phyloP scores from a whole-genome alignment of 64 coral and sea anemone genomes.

The Astreopora myriophthalma region DNA sequence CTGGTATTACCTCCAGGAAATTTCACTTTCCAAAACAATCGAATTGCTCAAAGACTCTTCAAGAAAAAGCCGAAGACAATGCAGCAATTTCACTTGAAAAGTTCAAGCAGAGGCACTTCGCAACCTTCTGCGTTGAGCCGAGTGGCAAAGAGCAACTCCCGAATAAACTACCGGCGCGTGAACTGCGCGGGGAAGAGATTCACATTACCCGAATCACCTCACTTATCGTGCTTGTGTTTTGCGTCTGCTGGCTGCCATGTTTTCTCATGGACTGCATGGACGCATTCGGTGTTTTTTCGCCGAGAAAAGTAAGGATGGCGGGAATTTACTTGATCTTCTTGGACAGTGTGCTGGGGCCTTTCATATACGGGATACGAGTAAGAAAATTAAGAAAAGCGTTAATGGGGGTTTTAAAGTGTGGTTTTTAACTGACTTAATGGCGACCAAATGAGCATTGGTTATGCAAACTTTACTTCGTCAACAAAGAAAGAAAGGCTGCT shows the following conservation, averaged over 20 bases:
- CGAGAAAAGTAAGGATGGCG: constrained; percentile 22
- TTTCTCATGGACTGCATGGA: constrained; percentile 58
- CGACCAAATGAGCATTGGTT: neutral
- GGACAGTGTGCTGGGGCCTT: constrained; percentile 44
- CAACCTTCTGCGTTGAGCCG: neutral
- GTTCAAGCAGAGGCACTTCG: neutral
- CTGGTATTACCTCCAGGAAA: neutral
- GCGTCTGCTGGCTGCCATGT: constrained; percentile 63
- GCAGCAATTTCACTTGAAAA: neutral
- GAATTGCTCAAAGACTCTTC: neutral
- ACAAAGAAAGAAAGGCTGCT: no score
- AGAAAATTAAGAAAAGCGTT: constrained; percentile 33
- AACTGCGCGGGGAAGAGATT: constrained; percentile 56
- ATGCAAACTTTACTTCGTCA: no score
- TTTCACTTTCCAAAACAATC: neutral
- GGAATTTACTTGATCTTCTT: constrained; percentile 61
- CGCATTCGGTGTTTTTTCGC: neutral
- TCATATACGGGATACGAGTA: constrained; percentile 50
- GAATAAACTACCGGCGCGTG: neutral
- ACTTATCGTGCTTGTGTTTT: constrained; percentile 52
- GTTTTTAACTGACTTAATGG: neutral
- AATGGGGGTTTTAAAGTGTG: neutral
- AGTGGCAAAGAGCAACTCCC: neutral
- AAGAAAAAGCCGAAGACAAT: neutral
- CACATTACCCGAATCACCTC: constrained; percentile 43